Percentiles rank a stretch among this genome's conserved stretches.
These are phyloP conservation scores for Lucilia sericata DNA, from an alignment of 1,140 invertebrate genomes.

Conservation along the genomic window DNA sequence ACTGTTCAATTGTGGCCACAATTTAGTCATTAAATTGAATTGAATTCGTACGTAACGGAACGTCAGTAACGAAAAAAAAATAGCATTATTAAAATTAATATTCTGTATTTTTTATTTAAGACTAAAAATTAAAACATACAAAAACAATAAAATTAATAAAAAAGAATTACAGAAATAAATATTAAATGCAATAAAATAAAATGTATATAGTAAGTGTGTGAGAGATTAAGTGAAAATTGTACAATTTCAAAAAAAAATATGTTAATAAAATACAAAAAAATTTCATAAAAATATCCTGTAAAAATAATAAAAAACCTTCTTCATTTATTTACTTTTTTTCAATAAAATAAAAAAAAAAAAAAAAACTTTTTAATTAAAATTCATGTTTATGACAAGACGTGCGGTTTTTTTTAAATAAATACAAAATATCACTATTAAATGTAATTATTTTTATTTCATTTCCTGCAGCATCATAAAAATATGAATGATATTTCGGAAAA, in stretches of 20 bases:
- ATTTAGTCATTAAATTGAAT: slow-evolving; percentile 39
- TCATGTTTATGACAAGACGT: background rate
- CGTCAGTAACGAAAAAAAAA: background rate
- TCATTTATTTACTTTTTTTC: background rate
- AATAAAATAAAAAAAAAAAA: no score
- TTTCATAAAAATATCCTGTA: no score
- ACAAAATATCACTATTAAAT: background rate
- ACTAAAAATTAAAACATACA: background rate
- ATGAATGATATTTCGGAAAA: slow-evolving; percentile 47
- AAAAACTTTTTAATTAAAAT: slow-evolving; percentile 18
- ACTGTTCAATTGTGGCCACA: slow-evolving; percentile 28
- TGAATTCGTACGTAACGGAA: slow-evolving; percentile 29
- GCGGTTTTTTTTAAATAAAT: background rate
- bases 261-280: background rate
- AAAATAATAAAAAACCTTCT: background rate
- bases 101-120: no score
- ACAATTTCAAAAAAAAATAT: background rate
- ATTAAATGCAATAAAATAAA: background rate
- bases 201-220: background rate
- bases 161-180: background rate
- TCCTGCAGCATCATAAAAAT: slow-evolving; percentile 41
- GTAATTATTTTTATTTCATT: background rate
- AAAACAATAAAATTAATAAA: background rate
- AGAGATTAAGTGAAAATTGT: background rate
- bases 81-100: no score